phyloP scores from a whole-genome alignment of 1,140 invertebrate species.

The Aphaenogaster rudis region DNA sequence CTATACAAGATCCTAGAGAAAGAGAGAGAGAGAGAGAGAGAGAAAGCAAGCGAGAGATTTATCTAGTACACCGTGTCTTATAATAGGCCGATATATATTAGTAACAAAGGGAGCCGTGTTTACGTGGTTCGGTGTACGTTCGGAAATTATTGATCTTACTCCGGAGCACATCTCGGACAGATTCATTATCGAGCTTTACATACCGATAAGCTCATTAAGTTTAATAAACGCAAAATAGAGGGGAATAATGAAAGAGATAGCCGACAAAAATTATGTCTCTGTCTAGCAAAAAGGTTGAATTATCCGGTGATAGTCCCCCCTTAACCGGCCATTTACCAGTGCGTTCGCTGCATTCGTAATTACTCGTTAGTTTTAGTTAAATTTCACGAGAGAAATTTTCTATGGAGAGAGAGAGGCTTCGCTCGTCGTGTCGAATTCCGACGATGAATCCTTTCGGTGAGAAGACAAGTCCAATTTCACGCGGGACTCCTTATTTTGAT shows the following conservation, averaged over 20 bases:
- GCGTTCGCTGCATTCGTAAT: constrained; percentile 1
- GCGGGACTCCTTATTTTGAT: background rate
- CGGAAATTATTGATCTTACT: constrained; percentile 49
- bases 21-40: background rate
- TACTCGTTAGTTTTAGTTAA: constrained; percentile 21
- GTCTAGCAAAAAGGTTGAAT: constrained; percentile 17
- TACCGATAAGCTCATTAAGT: constrained; percentile 43
- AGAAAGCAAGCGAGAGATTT: background rate
- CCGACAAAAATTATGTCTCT: constrained; percentile 29
- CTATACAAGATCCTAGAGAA: no score
- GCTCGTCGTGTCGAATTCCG: background rate
- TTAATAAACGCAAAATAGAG: constrained; percentile 22
- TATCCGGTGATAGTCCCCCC: constrained; percentile 2
- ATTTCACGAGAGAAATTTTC: constrained; percentile 20
- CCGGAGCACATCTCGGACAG: background rate
- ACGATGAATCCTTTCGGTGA: background rate
- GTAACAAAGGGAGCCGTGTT: background rate
- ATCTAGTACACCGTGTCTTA: background rate
- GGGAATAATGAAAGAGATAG: background rate
- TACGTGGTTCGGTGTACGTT: constrained; percentile 15
- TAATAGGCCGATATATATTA: background rate
- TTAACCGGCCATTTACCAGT: constrained; percentile 2
- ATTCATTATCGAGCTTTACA: constrained; percentile 11
- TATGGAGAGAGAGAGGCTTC: background rate
- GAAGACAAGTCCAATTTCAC: background rate